phyloP scores from a whole-genome alignment of 2,797 vertebrate species.

The Galago senegalensis region DNA sequence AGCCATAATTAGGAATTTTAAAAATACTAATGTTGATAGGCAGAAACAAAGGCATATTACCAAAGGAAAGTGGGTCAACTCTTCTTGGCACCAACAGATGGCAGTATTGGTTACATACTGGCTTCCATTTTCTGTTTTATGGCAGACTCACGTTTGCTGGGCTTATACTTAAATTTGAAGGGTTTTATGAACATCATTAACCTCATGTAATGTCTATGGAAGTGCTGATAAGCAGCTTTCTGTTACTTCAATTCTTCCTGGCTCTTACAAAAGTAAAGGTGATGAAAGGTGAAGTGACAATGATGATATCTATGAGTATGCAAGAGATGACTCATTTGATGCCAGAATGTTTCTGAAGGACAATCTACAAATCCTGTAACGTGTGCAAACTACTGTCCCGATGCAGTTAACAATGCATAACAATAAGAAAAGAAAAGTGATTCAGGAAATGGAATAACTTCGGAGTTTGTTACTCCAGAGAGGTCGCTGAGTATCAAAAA shows the following conservation, averaged over 20 bases:
- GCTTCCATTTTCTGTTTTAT: background rate
- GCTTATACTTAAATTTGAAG: slow-evolving; percentile 22
- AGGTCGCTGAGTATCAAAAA: background rate
- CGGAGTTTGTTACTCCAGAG: slow-evolving; percentile 24
- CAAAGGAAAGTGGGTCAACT: slow-evolving; percentile 1
- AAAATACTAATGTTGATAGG: background rate
- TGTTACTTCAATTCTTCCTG: background rate
- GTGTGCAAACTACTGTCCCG: background rate
- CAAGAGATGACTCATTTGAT: slow-evolving; percentile 4
- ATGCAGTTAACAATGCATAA: background rate
- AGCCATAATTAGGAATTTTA: background rate
- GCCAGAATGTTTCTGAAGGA: slow-evolving; percentile 1
- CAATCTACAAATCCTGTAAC: background rate
- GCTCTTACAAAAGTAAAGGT: slow-evolving; percentile 31
- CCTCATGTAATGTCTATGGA: background rate
- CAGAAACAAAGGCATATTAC: background rate
- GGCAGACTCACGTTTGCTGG: background rate
- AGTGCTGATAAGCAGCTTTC: slow-evolving; percentile 4
- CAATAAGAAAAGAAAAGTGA: slow-evolving; percentile 30
- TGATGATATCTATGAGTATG: background rate
- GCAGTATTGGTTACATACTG: background rate
- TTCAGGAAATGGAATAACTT: background rate
- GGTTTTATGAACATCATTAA: slow-evolving; percentile 8
- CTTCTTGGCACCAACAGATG: slow-evolving; percentile 59
- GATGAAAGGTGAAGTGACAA: background rate